Conservation (phyloP, 1,140 invertebrate genomes). For the Adoxophyes honmai region DNA sequence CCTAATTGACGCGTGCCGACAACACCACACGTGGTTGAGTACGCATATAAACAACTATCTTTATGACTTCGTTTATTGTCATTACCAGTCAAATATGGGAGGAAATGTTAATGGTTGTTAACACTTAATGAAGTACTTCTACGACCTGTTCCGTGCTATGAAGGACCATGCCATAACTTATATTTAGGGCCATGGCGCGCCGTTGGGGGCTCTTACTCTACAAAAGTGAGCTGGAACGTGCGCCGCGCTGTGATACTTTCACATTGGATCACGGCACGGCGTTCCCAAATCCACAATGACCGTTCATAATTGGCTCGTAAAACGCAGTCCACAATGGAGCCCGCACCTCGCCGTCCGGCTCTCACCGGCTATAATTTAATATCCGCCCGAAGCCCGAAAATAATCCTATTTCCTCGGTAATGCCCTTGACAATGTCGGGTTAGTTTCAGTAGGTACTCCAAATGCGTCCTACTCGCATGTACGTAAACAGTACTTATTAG, state of each 20-base stretch:
- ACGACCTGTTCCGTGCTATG: neutral
- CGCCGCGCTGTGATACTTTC: neutral
- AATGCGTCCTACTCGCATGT: slow-evolving; percentile 17
- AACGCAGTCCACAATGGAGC: slow-evolving; percentile 49
- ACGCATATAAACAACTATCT: slow-evolving; percentile 23
- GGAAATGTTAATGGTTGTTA: slow-evolving; percentile 27
- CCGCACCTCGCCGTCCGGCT: slow-evolving; percentile 47
- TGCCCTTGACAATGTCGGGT: slow-evolving; percentile 26
- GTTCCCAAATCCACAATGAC: slow-evolving; percentile 15
- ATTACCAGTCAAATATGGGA: slow-evolving; percentile 24
- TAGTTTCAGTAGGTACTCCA: slow-evolving; percentile 1
- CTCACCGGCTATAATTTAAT: slow-evolving; percentile 69
- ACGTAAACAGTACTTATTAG: neutral
- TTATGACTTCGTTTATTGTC: slow-evolving; percentile 32
- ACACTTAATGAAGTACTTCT: slow-evolving; percentile 7
- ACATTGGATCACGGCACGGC: slow-evolving; percentile 12
- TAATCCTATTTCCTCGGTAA: slow-evolving; percentile 59
- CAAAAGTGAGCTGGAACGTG: neutral
- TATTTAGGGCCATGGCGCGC: neutral
- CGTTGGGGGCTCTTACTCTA: no score
- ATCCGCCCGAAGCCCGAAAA: slow-evolving; percentile 64
- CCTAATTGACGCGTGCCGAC: slow-evolving; percentile 1
- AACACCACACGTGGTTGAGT: slow-evolving; percentile 38
- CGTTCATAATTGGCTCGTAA: slow-evolving; percentile 36
- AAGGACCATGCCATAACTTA: neutral